Base-by-base conservation (phyloP, 2,113 vertebrate genomes). In the Fregata magnificens region DNA sequence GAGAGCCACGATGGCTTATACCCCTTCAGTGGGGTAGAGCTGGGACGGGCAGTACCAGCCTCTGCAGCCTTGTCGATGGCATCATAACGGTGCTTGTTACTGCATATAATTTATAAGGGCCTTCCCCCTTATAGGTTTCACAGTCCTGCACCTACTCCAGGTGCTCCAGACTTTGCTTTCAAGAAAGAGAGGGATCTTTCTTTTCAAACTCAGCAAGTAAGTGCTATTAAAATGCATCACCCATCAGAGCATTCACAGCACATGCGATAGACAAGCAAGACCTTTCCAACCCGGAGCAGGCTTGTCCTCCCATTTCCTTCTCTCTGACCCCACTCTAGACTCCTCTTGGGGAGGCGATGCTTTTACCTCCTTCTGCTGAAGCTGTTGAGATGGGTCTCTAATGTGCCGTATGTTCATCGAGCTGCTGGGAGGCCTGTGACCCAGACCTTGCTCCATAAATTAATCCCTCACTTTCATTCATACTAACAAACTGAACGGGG, bases 341-440 rank as follows among this genome's bases (percentile, higher is more conserved):
- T 45, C 36, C 14, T 91, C 40, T 42, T 3, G 1, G 16, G 25
- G 26, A 42, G 32, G 32, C 58, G 17, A 55, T 38, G 20, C 20
- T 70, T 93, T 47, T 40, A 25, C 18, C 24, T 91, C 31, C 34
- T 88, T 8, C 55, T 44, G 49, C 88, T 73, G 82, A 78, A 95
- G 63, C 63, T 91, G 15, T 67, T 36, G 77, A 83, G 59, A 56
- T 77, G 73, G 34, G 45, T 90, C 55, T 87, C 34, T 56, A 53
- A 84, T 40, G 49, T 53, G 73, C 85, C 93, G 84, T 89, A 73
- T 90, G 94, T 52, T 92, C 73, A 42, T 55, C 1, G 22, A 93
- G 59, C 84, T 93, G 77, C 84, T 84, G 58, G 53, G 58, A 87
- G 67, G 87, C 69, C 87, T 69, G 81, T 91, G 94, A 93, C 84